Conservation (phyloP, 1,140 invertebrate species). For the Sesamia nonagrioides region DNA sequence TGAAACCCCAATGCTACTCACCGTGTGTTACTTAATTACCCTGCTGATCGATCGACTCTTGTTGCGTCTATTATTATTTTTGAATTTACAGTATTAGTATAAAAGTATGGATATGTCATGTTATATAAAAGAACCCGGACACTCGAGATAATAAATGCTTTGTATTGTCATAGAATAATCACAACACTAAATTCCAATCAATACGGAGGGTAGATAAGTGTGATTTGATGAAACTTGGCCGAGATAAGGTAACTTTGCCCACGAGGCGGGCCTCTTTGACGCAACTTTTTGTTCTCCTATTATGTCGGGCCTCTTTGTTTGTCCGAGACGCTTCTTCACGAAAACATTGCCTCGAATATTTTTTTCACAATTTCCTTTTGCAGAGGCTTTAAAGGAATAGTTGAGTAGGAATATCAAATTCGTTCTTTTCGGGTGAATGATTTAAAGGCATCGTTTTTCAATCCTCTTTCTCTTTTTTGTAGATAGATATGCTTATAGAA, state of each 20-base stretch:
- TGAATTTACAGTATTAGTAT: no score
- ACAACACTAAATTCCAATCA: conserved; percentile 59
- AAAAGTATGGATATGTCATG: no score
- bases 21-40: no score
- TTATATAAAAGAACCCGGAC: neutral
- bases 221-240: conserved; percentile 64
- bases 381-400: conserved; percentile 44
- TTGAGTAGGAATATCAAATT: conserved; percentile 61
- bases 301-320: conserved; percentile 70
- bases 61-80: no score
- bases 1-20: no score
- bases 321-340: conserved; percentile 56
- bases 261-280: conserved; percentile 62
- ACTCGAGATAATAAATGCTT: conserved; percentile 3
- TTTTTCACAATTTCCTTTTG: conserved; percentile 57
- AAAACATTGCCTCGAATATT: conserved; percentile 74
- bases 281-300: conserved; percentile 61
- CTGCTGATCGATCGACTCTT: no score
- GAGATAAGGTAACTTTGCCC: conserved; percentile 67
- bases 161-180: conserved; percentile 36
- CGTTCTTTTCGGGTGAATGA: conserved; percentile 3
- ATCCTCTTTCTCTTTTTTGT: no score
- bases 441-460: conserved; percentile 14
- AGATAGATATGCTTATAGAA: no score
- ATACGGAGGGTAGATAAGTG: conserved; percentile 67